These are phyloP conservation scores for Camponotus vicinus DNA, from an alignment of 1,140 invertebrate species.

Conservation along the genomic window DNA sequence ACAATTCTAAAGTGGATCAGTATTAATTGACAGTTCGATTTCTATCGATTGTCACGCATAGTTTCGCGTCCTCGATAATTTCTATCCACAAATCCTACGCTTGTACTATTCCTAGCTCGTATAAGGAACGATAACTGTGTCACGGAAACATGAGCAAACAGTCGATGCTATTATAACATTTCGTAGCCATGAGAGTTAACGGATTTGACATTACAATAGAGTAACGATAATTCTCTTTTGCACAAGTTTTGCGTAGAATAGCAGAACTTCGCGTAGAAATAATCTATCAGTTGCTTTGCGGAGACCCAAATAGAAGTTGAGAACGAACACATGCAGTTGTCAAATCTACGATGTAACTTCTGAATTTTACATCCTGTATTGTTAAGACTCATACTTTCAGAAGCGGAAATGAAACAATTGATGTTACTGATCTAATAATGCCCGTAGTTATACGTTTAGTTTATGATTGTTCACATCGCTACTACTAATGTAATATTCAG, in stretches of 20 bases:
- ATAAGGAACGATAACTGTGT: slow-evolving; percentile 28
- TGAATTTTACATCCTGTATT: slow-evolving; percentile 16
- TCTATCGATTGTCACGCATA: not conserved
- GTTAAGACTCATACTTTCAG: not conserved
- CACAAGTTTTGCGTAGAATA: slow-evolving; percentile 48
- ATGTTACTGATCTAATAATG: not conserved
- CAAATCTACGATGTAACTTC: slow-evolving; percentile 15
- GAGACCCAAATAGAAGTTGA: slow-evolving; percentile 47
- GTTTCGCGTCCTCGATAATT: slow-evolving; percentile 18
- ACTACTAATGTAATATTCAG: not conserved
- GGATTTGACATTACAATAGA: slow-evolving; percentile 46
- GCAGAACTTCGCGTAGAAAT: slow-evolving; percentile 42
- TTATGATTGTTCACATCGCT: not conserved
- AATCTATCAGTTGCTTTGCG: slow-evolving; percentile 19
- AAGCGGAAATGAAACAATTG: slow-evolving; percentile 20
- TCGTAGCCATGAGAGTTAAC: slow-evolving; percentile 40
- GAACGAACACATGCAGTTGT: slow-evolving; percentile 7
- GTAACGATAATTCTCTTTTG: slow-evolving; percentile 47
- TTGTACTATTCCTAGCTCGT: not conserved
- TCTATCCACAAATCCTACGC: slow-evolving; percentile 11
- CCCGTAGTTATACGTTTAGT: not conserved
- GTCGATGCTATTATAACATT: slow-evolving; percentile 38
- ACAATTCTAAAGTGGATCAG: not conserved
- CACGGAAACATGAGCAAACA: slow-evolving; percentile 32
- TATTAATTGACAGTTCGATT: not conserved